Percentiles rank a stretch among this genome's conserved stretches.
These are phyloP conservation scores for Phragmatobia fuliginosa DNA, from an alignment of 2,888 invertebrate genomes.

Conservation along the genomic window DNA sequence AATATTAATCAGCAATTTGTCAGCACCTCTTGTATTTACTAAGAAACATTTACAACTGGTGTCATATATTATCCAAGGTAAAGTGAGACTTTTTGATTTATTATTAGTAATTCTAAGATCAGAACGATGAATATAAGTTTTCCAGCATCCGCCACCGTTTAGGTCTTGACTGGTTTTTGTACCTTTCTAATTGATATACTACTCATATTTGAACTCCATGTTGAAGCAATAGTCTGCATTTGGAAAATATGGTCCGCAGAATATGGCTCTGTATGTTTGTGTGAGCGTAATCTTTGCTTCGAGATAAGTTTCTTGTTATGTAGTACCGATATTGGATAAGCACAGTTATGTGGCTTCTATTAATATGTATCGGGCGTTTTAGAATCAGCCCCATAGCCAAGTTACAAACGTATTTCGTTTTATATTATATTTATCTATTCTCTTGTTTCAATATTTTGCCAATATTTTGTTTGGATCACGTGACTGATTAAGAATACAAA, in stretches of 20 bases:
- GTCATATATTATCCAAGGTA: constrained; percentile 18
- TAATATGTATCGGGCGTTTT: neutral
- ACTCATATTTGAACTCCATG: constrained; percentile 40
- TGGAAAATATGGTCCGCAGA: constrained; percentile 26
- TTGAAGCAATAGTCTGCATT: constrained; percentile 22
- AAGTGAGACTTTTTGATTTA: constrained; percentile 39
- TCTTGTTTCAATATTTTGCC: too few relatives aligned
- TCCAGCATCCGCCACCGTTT: constrained; percentile 27
- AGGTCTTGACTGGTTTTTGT: constrained; percentile 35
- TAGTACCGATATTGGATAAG: constrained; percentile 1
- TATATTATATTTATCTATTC: too few relatives aligned
- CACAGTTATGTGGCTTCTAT: neutral
- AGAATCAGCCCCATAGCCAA: too few relatives aligned
- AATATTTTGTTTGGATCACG: too few relatives aligned
- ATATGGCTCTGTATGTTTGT: neutral
- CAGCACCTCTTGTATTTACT: neutral
- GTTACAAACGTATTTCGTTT: too few relatives aligned
- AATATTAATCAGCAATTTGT: neutral
- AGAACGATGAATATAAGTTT: constrained; percentile 43
- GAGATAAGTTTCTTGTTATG: neutral
- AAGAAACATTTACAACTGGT: neutral
- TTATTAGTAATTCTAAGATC: constrained; percentile 31
- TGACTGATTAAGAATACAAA: too few relatives aligned
- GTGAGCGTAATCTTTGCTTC: neutral
- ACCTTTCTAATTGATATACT: constrained; percentile 26